Base-by-base conservation (phyloP, 2,888 invertebrate species). In the Chironomus riparius region DNA sequence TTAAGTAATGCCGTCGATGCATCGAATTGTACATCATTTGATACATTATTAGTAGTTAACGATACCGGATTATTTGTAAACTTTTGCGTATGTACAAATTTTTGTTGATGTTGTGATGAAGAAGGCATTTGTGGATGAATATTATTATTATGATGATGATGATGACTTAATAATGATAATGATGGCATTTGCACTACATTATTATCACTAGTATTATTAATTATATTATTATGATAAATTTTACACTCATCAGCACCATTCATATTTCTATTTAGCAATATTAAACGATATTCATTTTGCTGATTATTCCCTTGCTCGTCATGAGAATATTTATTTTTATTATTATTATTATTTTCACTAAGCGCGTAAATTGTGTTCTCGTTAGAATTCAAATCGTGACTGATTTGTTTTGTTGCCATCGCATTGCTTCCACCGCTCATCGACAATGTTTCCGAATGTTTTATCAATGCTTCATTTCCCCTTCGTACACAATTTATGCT, bases 81-180 rank as follows among this genome's bases (percentile, higher is more conserved):
- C n/a, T 47, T 15, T 70, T 71, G 71, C n/a, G 71, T 18, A 10
- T 50, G 56, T 50, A 56, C 50, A 71, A 38, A 38, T 38, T 38
- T 38, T 38, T 38, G 7, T 38, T 62, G 65, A 13, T 21, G 24
- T 21, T 21, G 18, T 68, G 68, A 68, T 24, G 68, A 68, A 71
- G 71, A 71, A 71, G 71, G 71, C 71, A 71, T 71, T 71, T 56
- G 71, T 21, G 65, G 65, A 65, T 65, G 18, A 38, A 38, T 38
- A 38, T 38, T 38, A 38, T 28, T 3, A 28, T 50, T 2, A 13
- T 62, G 62, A n/a, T 62, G 62, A 15, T 24, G 24, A 24, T 24
- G 18, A 56, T 65, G 22, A 65, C 65, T 21, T 65, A 38, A 38
- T 38, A 38, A 38, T 68, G 68, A 47, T n/a, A 38, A 68, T 56